phyloP scores from a whole-genome alignment of 2,113 vertebrate species.

The Mesembrinibis cayennensis region DNA sequence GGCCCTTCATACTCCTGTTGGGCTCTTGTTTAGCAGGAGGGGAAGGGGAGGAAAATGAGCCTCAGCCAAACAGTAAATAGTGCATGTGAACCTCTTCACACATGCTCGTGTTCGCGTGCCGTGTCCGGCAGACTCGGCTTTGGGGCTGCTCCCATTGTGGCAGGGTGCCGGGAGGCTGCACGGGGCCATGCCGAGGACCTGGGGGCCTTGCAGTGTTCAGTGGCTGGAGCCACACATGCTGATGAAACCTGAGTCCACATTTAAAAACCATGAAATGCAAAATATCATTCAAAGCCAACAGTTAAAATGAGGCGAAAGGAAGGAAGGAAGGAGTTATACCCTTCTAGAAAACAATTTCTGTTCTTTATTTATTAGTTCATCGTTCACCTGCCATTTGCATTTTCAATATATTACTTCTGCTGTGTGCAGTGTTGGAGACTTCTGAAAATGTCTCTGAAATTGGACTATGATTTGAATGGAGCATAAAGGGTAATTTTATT shows the following conservation, averaged over 20 bases:
- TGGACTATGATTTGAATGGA: neutral
- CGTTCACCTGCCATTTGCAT: neutral
- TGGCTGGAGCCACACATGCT: neutral
- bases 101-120: rapidly evolving
- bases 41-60: neutral
- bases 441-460: conserved; percentile 1
- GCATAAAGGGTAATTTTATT: neutral
- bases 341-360: neutral
- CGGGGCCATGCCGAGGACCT: rapidly evolving
- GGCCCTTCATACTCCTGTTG: neutral
- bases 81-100: neutral
- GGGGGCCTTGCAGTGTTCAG: too few relatives aligned
- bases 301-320: neutral
- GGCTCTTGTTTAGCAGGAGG: neutral
- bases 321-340: neutral
- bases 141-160: neutral
- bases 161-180: neutral
- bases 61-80: neutral
- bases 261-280: neutral
- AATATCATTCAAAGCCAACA: neutral
- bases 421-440: neutral
- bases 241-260: rapidly evolving
- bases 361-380: neutral
- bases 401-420: neutral
- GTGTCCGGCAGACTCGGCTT: neutral